phyloP scores from a whole-genome alignment of 2,888 invertebrate species.

The Eudemis profundana region DNA sequence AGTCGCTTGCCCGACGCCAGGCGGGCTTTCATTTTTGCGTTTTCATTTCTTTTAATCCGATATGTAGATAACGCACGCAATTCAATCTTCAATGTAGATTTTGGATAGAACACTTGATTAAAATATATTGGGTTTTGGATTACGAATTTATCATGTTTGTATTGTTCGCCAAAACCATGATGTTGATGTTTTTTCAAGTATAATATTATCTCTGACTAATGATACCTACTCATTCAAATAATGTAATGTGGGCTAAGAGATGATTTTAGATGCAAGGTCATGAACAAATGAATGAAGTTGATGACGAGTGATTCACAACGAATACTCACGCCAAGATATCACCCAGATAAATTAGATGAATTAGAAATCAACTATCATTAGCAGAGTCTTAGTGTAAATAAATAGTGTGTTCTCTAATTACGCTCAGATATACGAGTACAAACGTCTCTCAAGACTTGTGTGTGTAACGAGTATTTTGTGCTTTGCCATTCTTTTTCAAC shows the following conservation, averaged over 20 bases:
- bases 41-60: no score
- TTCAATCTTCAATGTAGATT: no score
- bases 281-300: constrained; percentile 32
- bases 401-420: background rate
- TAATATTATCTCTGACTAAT: constrained; percentile 20
- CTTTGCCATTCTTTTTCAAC: background rate
- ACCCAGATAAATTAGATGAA: constrained; percentile 10
- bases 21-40: background rate
- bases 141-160: background rate
- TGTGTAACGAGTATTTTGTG: background rate
- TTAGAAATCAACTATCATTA: background rate
- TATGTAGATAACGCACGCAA: no score
- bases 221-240: constrained; percentile 26
- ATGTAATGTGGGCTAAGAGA: constrained; percentile 15
- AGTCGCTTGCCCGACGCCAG: no score
- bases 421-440: background rate
- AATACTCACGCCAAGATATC: constrained; percentile 26
- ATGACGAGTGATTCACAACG: constrained; percentile 24
- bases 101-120: no score
- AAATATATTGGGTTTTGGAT: background rate
- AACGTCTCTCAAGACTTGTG: background rate
- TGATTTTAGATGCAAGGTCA: constrained; percentile 22
- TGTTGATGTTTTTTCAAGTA: background rate
- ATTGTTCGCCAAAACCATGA: constrained; percentile 5
- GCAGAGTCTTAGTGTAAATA: constrained; percentile 1